Base-by-base conservation (phyloP, 2,797 vertebrate genomes). In the Muraenolepis orangiensis region DNA sequence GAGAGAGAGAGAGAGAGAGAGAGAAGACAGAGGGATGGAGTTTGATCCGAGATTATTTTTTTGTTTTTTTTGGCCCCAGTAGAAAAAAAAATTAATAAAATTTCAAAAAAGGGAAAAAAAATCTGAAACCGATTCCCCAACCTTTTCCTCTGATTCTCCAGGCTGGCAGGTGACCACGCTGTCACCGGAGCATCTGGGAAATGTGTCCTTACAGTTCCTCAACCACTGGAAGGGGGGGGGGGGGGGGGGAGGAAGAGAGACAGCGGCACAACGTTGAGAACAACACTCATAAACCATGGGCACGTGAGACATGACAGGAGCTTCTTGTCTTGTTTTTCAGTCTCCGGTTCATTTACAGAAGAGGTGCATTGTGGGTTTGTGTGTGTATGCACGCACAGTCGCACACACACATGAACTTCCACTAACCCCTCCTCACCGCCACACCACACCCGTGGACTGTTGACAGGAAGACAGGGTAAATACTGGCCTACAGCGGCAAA, bases 61-160 rank as follows among this genome's bases (percentile, higher is more conserved):
- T 51, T 0, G 6, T 38, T 42, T 14, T 6, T 18, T 51, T 51
- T 51, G 18, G 42, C 16, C 40, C 40, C 2, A 4, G 40, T 42
- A 14, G 40, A 16, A 42, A 42, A 51, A 13, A n/a, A n/a, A n/a
- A n/a, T n/a, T n/a, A n/a, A n/a, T n/a, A n/a, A n/a, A n/a, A n/a
- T n/a, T n/a, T n/a, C 16, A 16, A 20, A 51, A 20, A 16, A 18
- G 16, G 20, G 6, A 20, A 20, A 51, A 20, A 2, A 2, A 4
- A 51, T 5, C 2, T n/a, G n/a, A 23, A 23, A 13, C 38, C 38
- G 12, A 26, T 64, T 8, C n/a, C 26, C 64, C 91, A 93, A 99
- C 98, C 96, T 99, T 99, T 87, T 99, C 98, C 87, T 98, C 97
- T 0, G 96, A 97, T 90, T 99, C 98, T 81, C 97, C 97, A 13